Conservation (phyloP, 2,113 vertebrate genomes). For the Hylia prasina region DNA sequence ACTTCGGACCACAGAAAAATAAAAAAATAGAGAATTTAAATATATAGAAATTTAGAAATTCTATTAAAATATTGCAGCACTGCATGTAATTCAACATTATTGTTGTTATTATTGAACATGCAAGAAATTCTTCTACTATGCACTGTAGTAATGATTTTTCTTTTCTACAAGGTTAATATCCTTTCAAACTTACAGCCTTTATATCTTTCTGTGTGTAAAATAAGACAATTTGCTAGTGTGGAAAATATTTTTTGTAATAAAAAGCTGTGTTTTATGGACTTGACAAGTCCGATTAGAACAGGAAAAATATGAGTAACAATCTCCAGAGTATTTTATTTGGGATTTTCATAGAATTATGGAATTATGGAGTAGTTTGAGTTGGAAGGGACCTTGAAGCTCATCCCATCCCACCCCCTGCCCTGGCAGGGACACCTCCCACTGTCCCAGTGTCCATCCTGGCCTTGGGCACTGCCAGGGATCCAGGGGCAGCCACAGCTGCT, state of each 20-base stretch:
- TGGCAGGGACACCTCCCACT: background rate
- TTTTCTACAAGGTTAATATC: background rate
- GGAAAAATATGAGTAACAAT: background rate
- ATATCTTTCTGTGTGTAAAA: background rate
- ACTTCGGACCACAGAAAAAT: background rate
- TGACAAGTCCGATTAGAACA: background rate
- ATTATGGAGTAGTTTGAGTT: background rate
- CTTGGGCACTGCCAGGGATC: background rate
- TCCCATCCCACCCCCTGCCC: accelerated
- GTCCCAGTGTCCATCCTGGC: background rate
- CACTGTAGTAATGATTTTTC: background rate
- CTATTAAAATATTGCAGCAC: background rate
- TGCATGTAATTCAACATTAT: background rate
- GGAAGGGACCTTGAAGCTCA: background rate
- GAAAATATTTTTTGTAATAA: background rate
- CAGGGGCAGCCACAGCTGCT: background rate
- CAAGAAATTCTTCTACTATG: background rate
- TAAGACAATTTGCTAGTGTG: background rate
- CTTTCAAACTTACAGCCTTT: background rate
- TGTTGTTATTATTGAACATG: background rate
- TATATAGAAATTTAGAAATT: background rate
- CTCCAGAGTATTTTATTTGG: background rate
- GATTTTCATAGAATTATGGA: background rate
- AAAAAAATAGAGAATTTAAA: background rate
- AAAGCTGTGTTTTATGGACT: background rate